Evolutionary conservation across 1,140 invertebrate genomes (phyloP).

Genomic region (Oedothorax gibbosus): DNA sequence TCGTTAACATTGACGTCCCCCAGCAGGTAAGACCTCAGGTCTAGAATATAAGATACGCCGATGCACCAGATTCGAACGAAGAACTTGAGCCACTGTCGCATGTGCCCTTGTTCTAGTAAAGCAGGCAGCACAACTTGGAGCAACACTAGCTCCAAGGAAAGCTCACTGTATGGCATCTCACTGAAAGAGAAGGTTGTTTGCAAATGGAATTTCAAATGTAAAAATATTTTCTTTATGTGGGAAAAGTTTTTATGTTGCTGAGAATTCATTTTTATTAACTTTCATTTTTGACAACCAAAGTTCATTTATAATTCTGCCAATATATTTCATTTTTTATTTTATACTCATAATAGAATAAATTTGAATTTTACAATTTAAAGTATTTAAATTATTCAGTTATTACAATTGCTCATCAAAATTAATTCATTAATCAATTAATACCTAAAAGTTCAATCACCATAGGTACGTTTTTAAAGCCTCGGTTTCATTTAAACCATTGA

Average conservation of each 20-base stretch:
- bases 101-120: slow-evolving; percentile 95
- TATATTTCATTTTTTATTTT: too few species aligned
- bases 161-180: slow-evolving; percentile 83
- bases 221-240: slow-evolving; percentile 2
- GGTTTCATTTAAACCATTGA: background rate
- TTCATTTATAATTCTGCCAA: too few species aligned
- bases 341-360: too few species aligned
- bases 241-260: too few species aligned
- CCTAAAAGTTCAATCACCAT: background rate
- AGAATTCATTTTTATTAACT: too few species aligned
- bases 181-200: slow-evolving; percentile 71
- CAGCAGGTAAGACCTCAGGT: slow-evolving; percentile 89
- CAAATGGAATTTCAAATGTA: too few species aligned
- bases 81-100: slow-evolving; percentile 90
- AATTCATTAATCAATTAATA: too few species aligned
- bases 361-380: too few species aligned
- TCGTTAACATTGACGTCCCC: slow-evolving; percentile 72
- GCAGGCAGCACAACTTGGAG: slow-evolving; percentile 97
- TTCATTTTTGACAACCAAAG: too few species aligned
- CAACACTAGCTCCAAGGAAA: slow-evolving; percentile 92
- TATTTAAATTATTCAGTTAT: too few species aligned
- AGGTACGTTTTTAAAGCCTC: background rate
- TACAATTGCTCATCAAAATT: too few species aligned
- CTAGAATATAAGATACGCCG: slow-evolving; percentile 85
- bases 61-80: slow-evolving; percentile 89